Evolutionary conservation across 23 tunicate species (phyloP), one percentile per base, ranked within the genome.

Genomic region (Halocynthia aurantium): DNA sequence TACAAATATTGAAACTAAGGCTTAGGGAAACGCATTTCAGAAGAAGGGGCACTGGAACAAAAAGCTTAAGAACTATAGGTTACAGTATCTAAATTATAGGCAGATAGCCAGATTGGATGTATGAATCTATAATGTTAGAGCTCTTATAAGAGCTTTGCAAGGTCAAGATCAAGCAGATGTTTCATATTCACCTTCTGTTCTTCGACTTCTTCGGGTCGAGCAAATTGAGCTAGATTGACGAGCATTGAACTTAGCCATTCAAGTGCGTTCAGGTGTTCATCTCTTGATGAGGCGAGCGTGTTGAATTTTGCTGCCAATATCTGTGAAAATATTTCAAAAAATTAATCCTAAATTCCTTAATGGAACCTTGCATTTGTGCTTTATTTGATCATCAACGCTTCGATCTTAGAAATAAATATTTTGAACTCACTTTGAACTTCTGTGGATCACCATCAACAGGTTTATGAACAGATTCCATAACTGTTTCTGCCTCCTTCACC

Each of bases 391-490:
- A 31, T 0, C 44, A 31, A 31, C 4, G 44, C 44, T 31, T 31
- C 44, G 44, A 31, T 31, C 44, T 31, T 60, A 60, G 18, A 15
- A 60, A 60, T 1, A 15, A 15, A 60, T 1, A 57, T 57, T 11
- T 60, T 60, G 64, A 4, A 60, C 19, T 52, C 52, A 89, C 96
- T 61, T 84, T 74, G 54, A 89, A 85, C 52, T 52, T 49, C 6
- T 63, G 83, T 2, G 81, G 82, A 62, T 84, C 87, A 20, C 88
- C 72, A 6, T 89, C 96, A 56, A 89, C 71, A 15, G 88, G 96
- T 81, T 84, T 89, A 55, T 84, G 96, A 50, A 78, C 81, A 20
- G 55, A 53, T 76, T 84, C 96, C 74, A 89, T 84, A 9, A 89
- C 73, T 15, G 75, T 62, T 55, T 80, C 81, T 6, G 96, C 88